Evolutionary conservation across 2,888 invertebrate species (phyloP).

Genomic region (Hipparchia sbordonii): DNA sequence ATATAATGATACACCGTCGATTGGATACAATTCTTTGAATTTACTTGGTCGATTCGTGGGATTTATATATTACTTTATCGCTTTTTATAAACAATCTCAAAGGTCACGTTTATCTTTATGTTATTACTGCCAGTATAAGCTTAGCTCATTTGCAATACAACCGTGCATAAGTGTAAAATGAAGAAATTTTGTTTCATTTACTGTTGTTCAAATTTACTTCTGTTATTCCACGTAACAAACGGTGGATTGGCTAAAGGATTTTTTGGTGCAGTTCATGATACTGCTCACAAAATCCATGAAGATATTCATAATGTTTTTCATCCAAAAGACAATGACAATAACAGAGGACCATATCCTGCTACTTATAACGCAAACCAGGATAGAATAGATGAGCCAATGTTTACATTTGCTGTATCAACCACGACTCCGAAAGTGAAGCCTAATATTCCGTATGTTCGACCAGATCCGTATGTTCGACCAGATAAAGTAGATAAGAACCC

Average conservation of each 20-base stretch:
- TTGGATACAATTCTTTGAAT: constrained; percentile 18
- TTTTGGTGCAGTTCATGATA: constrained; percentile 49
- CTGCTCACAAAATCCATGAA: constrained; percentile 46
- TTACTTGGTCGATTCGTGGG: constrained; percentile 13
- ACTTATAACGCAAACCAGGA: constrained; percentile 14
- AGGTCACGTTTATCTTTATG: constrained; percentile 32
- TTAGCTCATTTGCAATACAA: constrained; percentile 26
- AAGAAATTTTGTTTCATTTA: constrained; percentile 25
- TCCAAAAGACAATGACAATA: constrained; percentile 38
- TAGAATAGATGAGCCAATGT: constrained; percentile 7
- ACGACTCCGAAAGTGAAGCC: background rate
- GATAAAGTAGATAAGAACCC: constrained; percentile 21
- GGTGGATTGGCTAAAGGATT: constrained; percentile 50
- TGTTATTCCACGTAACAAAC: constrained; percentile 35
- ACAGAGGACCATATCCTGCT: constrained; percentile 15
- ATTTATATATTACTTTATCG: constrained; percentile 19
- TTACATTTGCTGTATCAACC: constrained; percentile 11
- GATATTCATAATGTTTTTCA: constrained; percentile 48
- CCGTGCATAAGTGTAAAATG: constrained; percentile 30
- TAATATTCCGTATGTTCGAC: background rate
- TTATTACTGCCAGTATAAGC: constrained; percentile 11
- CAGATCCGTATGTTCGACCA: background rate
- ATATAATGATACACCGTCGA: background rate
- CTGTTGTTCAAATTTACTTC: constrained; percentile 21
- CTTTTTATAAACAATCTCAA: constrained; percentile 18